phyloP scores from a whole-genome alignment of 2,113 vertebrate species.

The Damaliscus lunatus region DNA sequence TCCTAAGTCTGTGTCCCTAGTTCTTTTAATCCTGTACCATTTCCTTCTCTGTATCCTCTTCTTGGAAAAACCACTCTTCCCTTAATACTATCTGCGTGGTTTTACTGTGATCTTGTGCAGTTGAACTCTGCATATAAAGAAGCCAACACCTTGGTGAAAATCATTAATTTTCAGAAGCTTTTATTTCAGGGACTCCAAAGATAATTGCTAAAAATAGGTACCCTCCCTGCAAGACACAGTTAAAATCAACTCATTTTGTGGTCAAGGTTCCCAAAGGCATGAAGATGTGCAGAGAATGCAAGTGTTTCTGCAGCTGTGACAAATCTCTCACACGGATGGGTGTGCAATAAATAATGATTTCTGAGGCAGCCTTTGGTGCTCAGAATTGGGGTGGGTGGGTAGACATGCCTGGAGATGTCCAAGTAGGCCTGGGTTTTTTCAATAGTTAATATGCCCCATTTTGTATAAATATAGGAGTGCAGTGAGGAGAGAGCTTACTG shows the following conservation, averaged over 20 bases:
- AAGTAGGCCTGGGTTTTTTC: not conserved
- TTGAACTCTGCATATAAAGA: constrained; percentile 55
- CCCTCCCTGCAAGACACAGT: constrained; percentile 27
- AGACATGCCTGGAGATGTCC: not conserved
- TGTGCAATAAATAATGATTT: not conserved
- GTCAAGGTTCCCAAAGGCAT: constrained; percentile 39
- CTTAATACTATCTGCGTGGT: not conserved
- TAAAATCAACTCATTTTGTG: constrained; percentile 60
- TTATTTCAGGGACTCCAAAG: constrained; percentile 58
- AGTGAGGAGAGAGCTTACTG: not conserved
- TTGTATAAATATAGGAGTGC: not conserved
- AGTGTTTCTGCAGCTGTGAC: not conserved
- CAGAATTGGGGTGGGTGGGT: not conserved
- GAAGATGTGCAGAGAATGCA: constrained; percentile 14
- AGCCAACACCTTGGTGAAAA: constrained; percentile 57
- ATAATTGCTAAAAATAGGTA: constrained; percentile 70
- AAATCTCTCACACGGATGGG: not conserved
- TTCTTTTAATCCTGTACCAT: not conserved
- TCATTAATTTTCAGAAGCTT: constrained; percentile 66
- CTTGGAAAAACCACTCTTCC: not conserved
- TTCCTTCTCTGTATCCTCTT: not conserved
- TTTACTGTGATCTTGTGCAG: constrained; percentile 41
- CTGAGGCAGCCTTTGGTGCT: not conserved
- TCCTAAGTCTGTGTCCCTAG: not conserved
- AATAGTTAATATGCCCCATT: not conserved